Conservation (phyloP, 1,140 invertebrate species). For the Drosophila dunni region DNA sequence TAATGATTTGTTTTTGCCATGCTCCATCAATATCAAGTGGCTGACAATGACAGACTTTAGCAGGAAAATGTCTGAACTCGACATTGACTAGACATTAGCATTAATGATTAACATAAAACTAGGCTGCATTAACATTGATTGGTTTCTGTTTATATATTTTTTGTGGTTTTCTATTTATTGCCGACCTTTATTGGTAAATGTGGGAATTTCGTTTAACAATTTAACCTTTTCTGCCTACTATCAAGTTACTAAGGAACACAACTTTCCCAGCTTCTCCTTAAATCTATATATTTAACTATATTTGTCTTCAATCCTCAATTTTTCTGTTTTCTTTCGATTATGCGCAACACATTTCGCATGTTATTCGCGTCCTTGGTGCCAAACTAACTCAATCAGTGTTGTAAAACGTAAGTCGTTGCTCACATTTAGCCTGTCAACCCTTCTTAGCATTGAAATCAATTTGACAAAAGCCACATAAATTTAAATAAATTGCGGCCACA, state of each 20-base stretch:
- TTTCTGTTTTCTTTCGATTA: slow-evolving; percentile 39
- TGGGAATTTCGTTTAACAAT: background rate
- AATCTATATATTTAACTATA: too few relatives aligned
- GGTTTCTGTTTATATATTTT: background rate
- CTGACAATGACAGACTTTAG: slow-evolving; percentile 53
- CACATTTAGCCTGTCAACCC: slow-evolving; percentile 74
- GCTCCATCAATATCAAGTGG: slow-evolving; percentile 62
- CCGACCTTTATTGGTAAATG: background rate
- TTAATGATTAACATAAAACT: slow-evolving; percentile 47
- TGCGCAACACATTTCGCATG: slow-evolving; percentile 18
- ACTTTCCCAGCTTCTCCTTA: too few relatives aligned
- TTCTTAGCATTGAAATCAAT: slow-evolving; percentile 81
- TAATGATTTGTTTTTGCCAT: slow-evolving; percentile 51
- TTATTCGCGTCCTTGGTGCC: slow-evolving; percentile 5
- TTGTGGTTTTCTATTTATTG: background rate
- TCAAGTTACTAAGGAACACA: too few relatives aligned
- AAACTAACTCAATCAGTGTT: slow-evolving; percentile 73
- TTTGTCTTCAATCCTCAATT: background rate
- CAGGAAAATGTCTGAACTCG: background rate
- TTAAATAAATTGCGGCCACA: slow-evolving; percentile 81
- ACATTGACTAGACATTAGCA: slow-evolving; percentile 36
- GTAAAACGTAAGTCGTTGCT: slow-evolving; percentile 41
- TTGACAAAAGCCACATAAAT: slow-evolving; percentile 82
- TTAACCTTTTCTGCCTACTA: too few relatives aligned
- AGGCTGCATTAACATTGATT: slow-evolving; percentile 30